A percentile compares a stretch with the other conserved stretches of the same genome.
phyloP scores from a whole-genome alignment of 2,797 vertebrate species.

The Tinamus major region DNA sequence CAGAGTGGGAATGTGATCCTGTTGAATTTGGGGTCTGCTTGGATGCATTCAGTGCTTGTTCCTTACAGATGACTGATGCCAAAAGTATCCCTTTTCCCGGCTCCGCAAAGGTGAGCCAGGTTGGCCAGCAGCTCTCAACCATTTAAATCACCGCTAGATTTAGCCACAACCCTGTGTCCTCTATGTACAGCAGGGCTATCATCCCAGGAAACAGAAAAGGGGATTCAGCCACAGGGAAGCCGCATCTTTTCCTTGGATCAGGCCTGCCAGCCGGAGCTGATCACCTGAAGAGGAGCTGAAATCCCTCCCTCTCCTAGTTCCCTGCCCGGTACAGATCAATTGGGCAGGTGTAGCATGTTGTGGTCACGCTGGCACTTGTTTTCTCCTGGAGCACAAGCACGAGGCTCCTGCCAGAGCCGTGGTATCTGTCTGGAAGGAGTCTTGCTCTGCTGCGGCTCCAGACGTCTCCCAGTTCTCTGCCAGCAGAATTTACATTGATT shows the following conservation, averaged over 20 bases:
- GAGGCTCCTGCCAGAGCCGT: background rate
- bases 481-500: background rate
- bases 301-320: background rate
- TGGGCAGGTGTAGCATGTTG: background rate
- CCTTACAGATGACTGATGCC: accelerated
- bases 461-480: background rate
- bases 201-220: background rate
- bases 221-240: background rate
- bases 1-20: background rate
- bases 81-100: background rate
- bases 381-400: background rate
- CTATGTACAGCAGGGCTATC: background rate
- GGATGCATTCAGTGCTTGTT: background rate
- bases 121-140: background rate
- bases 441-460: background rate
- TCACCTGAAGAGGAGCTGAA: background rate
- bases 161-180: background rate
- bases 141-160: background rate
- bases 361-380: background rate
- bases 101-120: background rate
- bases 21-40: background rate
- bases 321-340: background rate
- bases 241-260: background rate
- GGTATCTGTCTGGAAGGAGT: background rate
- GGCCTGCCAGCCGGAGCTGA: background rate